Conservation (phyloP, 2,888 invertebrate genomes). For the Brachynemurus nebulosus region DNA sequence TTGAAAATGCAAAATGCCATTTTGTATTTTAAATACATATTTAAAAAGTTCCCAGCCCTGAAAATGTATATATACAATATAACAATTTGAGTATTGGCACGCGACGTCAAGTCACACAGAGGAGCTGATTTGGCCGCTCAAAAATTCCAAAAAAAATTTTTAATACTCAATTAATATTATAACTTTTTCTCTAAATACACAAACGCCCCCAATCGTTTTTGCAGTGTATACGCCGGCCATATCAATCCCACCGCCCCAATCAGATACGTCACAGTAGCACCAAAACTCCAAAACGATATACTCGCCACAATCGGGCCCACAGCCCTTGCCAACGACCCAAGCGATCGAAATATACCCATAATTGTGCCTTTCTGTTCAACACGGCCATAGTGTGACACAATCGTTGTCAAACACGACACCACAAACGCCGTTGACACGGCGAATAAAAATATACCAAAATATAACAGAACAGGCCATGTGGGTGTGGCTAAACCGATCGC, state of each 20-base stretch:
- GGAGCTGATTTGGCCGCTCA: too few species aligned
- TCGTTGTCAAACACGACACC: slow-evolving; percentile 87
- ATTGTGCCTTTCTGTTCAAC: slow-evolving; percentile 80
- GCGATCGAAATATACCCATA: slow-evolving; percentile 85
- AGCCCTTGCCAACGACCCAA: slow-evolving; percentile 88
- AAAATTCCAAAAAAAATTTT: too few species aligned
- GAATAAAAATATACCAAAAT: slow-evolving; percentile 73
- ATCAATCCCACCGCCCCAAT: slow-evolving; percentile 62
- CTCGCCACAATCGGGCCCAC: slow-evolving; percentile 83
- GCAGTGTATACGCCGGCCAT: too few species aligned
- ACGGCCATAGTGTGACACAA: slow-evolving; percentile 74
- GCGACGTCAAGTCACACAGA: too few species aligned
- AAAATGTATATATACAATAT: too few species aligned
- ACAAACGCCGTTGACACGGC: slow-evolving; percentile 85
- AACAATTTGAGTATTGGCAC: too few species aligned
- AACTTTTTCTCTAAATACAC: too few species aligned
- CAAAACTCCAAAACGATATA: slow-evolving; percentile 83
- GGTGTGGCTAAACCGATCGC: slow-evolving; percentile 63
- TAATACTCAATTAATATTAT: too few species aligned
- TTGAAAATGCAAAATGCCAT: too few species aligned
- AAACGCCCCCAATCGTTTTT: too few species aligned
- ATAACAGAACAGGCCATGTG: slow-evolving; percentile 37
- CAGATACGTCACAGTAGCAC: slow-evolving; percentile 69
- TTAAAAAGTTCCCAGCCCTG: too few species aligned
- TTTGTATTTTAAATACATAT: too few species aligned